Conservation (phyloP, 2,888 invertebrate species). For the Tenodera sinensis region DNA sequence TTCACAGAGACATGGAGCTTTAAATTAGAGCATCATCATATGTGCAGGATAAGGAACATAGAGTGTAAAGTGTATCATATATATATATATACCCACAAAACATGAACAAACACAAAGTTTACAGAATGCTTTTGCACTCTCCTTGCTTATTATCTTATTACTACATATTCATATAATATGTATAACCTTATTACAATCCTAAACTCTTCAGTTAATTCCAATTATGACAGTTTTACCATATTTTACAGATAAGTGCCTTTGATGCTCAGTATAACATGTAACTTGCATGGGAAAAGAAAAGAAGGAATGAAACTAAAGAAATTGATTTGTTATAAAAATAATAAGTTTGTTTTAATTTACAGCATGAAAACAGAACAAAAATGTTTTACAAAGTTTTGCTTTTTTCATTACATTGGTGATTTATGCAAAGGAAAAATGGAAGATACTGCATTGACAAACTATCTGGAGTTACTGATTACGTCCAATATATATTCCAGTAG, state of each 20-base stretch:
- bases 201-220: background rate
- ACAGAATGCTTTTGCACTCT: slow-evolving; percentile 33
- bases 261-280: background rate
- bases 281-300: background rate
- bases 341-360: background rate
- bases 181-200: slow-evolving; percentile 14
- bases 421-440: no score
- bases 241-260: slow-evolving; percentile 1
- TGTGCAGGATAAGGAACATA: background rate
- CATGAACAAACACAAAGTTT: slow-evolving; percentile 24
- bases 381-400: background rate
- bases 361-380: background rate
- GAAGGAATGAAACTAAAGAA: background rate
- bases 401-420: no score
- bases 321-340: background rate
- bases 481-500: no score
- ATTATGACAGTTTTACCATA: background rate
- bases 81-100: background rate
- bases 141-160: slow-evolving; percentile 27
- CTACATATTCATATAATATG: background rate
- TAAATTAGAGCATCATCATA: background rate
- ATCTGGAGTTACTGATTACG: no score
- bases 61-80: slow-evolving; percentile 8
- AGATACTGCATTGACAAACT: no score
- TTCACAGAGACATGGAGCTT: background rate